These are phyloP conservation scores for Ecliptopera silaceata DNA, from an alignment of 2,888 invertebrate genomes.

Conservation along the genomic window DNA sequence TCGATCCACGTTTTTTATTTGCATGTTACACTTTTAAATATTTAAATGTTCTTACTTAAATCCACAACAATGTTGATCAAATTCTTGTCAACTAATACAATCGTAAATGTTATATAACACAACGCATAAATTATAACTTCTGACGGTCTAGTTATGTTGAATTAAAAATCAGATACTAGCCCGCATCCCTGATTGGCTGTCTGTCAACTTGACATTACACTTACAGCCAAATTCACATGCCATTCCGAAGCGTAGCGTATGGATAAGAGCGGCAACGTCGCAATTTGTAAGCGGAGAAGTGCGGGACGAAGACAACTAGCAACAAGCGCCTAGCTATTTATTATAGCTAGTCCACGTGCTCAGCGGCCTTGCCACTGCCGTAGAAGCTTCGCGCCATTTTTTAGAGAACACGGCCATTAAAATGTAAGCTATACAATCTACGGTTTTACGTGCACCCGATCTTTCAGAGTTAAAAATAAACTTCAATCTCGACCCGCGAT, in stretches of 20 bases:
- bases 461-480: not conserved
- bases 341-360: slow-evolving; percentile 69
- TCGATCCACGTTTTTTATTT: not conserved
- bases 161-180: slow-evolving; percentile 25
- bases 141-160: slow-evolving; percentile 4
- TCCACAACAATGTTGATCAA: slow-evolving; percentile 47
- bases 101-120: too few species aligned
- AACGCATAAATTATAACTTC: not conserved
- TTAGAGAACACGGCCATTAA: slow-evolving; percentile 56
- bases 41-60: too few species aligned
- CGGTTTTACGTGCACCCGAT: slow-evolving; percentile 25
- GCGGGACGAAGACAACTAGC: slow-evolving; percentile 58
- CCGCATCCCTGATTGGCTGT: slow-evolving; percentile 44
- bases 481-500: not conserved
- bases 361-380: slow-evolving; percentile 72
- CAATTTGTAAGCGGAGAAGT: slow-evolving; percentile 42
- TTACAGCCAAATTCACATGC: slow-evolving; percentile 59
- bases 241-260: slow-evolving; percentile 46
- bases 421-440: slow-evolving; percentile 31
- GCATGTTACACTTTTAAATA: too few species aligned
- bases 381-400: slow-evolving; percentile 77
- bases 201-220: slow-evolving; percentile 52
- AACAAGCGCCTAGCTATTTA: slow-evolving; percentile 74
- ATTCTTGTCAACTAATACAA: too few species aligned
- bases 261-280: slow-evolving; percentile 72